Evolutionary conservation across 2,888 invertebrate species (phyloP), one percentile per base, ranked within the genome.

Genomic region (Pseudococcus longispinus): DNA sequence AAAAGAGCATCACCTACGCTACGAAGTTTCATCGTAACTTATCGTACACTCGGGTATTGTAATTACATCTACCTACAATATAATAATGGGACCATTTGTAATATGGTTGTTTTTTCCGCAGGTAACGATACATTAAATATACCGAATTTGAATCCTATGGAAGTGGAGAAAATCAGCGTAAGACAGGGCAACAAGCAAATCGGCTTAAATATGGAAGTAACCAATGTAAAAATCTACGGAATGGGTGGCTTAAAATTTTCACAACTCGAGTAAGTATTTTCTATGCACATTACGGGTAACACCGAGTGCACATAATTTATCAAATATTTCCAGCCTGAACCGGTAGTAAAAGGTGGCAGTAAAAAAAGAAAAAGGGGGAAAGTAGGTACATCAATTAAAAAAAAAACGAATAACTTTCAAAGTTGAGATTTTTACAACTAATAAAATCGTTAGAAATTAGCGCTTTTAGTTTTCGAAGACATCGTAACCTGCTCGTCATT

Each of bases 81-180:
- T 51, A 51, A 51, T 51, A 51, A 51, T 51, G n/a, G n/a, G n/a
- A n/a, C 51, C 51, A n/a, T 51, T 51, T 51, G 3, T 0, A 37
- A 37, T 37, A 51, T 65, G 23, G 26, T 42, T 83, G 29, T 84
- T 84, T 26, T 32, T 65, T 51, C 20, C 11, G 9, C 65, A 84
- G 84, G 84, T n/a, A 84, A 84, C 84, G 65, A n/a, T n/a, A 84
- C 84, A 1, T 84, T 60, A 26, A 84, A 84, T 8, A 84, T 84
- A 84, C 84, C 84, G 8, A 84, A 42, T 42, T 6, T 84, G 60
- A 84, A 84, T 42, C 84, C 84, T 18, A 55, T 84, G 60, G 5
- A n/a, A 15, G 46, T 84, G 9, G 13, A 65, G 11, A 60, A 84
- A 65, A 23, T 84, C 37, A 20, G 0, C 8, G 37, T 84, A 13